phyloP scores from a whole-genome alignment of 2,797 vertebrate species.

The Pipistrellus pygmaeus region DNA sequence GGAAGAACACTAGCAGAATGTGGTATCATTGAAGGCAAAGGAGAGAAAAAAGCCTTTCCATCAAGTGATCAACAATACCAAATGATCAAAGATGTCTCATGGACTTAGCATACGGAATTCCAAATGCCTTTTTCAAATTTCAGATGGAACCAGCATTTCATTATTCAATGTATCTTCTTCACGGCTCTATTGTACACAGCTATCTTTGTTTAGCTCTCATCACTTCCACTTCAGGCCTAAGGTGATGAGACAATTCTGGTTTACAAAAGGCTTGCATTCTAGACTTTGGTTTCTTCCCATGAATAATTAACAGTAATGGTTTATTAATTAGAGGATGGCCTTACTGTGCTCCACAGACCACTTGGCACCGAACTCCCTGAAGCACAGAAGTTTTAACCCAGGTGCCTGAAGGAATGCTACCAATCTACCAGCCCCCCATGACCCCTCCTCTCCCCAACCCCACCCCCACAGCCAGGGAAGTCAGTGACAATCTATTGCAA shows the following conservation, averaged over 20 bases:
- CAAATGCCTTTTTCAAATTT: background rate
- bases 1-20: background rate
- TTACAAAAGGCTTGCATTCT: slow-evolving; percentile 13
- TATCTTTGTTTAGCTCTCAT: slow-evolving; percentile 5
- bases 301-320: slow-evolving; percentile 52
- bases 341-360: background rate
- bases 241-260: background rate
- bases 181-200: background rate
- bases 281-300: slow-evolving; percentile 38
- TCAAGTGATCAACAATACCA: background rate
- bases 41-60: background rate
- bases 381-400: background rate
- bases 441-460: too few species aligned
- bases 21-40: background rate
- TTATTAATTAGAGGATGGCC: slow-evolving; percentile 45
- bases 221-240: background rate
- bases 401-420: background rate
- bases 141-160: background rate
- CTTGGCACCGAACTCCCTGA: background rate
- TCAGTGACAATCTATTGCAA: background rate
- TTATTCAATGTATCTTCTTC: background rate
- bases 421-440: background rate
- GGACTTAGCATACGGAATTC: background rate
- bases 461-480: background rate
- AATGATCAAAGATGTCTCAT: background rate